A percentile compares a stretch with the other conserved stretches of the same genome.
Conservation (phyloP, 2,797 vertebrate species). For the Aselliscus stoliczkanus region DNA sequence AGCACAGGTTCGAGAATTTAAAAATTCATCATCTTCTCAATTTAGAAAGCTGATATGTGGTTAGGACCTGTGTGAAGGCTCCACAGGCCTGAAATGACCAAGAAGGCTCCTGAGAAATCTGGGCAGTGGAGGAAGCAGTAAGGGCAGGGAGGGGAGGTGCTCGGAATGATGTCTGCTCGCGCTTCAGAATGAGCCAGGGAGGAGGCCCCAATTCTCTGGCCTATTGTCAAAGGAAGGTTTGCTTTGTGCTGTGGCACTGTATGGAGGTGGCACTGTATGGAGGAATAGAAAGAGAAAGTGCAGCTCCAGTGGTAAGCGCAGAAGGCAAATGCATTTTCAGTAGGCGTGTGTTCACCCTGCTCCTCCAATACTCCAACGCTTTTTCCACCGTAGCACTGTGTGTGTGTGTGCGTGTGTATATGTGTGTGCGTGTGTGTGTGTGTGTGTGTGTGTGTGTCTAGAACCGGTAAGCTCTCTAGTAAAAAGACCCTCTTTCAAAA, state of each 20-base stretch:
- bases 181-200: not conserved
- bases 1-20: constrained; percentile 60
- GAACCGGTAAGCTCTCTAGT: not conserved
- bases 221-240: not conserved
- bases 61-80: not conserved
- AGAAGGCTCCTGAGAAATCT: not conserved
- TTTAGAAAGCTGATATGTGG: constrained; percentile 49
- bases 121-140: not conserved
- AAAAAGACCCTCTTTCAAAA: not conserved
- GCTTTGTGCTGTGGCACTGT: too few relatives aligned
- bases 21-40: constrained; percentile 69
- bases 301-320: not conserved
- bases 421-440: rapidly evolving
- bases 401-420: rapidly evolving
- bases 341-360: not conserved
- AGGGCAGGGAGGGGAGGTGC: too few relatives aligned
- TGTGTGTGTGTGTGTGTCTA: not conserved
- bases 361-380: not conserved
- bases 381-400: not conserved
- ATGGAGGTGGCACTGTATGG: rapidly evolving
- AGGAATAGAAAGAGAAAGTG: not conserved
- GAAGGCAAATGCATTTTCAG: not conserved
- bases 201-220: not conserved
- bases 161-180: rapidly evolving
- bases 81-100: not conserved